phyloP scores from a whole-genome alignment of 2,888 invertebrate genomes.

The Bugulina stolonifera region DNA sequence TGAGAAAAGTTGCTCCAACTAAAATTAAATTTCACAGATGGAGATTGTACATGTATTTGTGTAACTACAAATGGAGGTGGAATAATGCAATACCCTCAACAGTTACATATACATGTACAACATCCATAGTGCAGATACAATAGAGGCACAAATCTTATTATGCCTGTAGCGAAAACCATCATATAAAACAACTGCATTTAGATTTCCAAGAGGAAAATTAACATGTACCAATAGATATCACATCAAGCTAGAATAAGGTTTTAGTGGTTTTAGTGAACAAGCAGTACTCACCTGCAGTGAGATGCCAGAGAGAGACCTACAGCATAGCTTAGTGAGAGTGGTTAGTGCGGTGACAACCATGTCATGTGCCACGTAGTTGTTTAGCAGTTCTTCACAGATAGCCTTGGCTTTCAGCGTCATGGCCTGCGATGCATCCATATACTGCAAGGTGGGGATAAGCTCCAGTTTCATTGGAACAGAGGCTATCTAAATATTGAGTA shows the following conservation, averaged over 20 bases:
- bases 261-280: too few relatives aligned
- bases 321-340: slow-evolving; percentile 79
- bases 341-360: slow-evolving; percentile 76
- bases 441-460: slow-evolving; percentile 80
- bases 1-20: slow-evolving; percentile 62
- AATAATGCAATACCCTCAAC: too few relatives aligned
- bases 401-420: not conserved
- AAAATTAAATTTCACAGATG: not conserved
- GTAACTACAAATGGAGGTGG: not conserved
- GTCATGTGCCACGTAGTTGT: slow-evolving; percentile 72
- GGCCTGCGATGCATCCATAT: slow-evolving; percentile 58
- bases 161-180: too few relatives aligned
- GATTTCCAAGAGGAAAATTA: too few relatives aligned
- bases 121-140: too few relatives aligned
- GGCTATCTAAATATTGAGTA: slow-evolving; percentile 85
- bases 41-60: not conserved
- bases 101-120: too few relatives aligned
- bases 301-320: slow-evolving; percentile 81
- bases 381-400: slow-evolving; percentile 67
- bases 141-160: too few relatives aligned
- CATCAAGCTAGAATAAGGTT: too few relatives aligned
- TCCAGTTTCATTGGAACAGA: slow-evolving; percentile 85
- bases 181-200: too few relatives aligned
- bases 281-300: slow-evolving; percentile 74
- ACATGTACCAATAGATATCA: too few relatives aligned